Percentiles rank a stretch among this genome's conserved stretches.
Evolutionary conservation across 2,888 invertebrate species (phyloP).

Genomic region (Psylliodes chrysocephalus): DNA sequence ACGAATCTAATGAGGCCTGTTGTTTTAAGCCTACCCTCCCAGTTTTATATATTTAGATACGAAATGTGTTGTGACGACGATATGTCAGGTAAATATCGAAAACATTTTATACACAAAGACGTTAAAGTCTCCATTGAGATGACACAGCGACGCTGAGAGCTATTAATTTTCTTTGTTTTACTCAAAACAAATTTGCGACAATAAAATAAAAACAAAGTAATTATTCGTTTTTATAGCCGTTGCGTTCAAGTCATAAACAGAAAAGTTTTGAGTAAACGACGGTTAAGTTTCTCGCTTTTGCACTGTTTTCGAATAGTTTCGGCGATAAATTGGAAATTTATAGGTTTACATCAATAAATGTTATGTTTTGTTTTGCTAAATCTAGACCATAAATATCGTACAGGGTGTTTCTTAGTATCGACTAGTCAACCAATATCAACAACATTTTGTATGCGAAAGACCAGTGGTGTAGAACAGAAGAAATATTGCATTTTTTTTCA

Average conservation of each 20-base stretch:
- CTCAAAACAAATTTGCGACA: conserved; percentile 17
- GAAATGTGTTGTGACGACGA: too few species aligned
- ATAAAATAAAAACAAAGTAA: conserved; percentile 48
- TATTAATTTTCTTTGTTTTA: conserved; percentile 18
- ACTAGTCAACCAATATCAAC: too few species aligned
- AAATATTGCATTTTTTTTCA: too few species aligned
- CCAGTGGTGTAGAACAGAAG: too few species aligned
- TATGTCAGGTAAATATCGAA: too few species aligned
- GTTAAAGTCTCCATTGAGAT: too few species aligned
- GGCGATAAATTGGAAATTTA: conserved; percentile 32
- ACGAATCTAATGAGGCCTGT: too few species aligned
- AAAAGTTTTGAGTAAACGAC: conserved; percentile 39
- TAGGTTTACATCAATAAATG: conserved; percentile 25
- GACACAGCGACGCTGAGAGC: not conserved
- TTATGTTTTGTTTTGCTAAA: conserved; percentile 26
- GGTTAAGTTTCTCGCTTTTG: conserved; percentile 28
- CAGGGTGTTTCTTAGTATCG: not conserved
- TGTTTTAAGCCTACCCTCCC: too few species aligned
- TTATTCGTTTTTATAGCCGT: conserved; percentile 46
- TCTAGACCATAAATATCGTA: conserved; percentile 11
- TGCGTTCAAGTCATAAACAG: conserved; percentile 36
- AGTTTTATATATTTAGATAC: too few species aligned
- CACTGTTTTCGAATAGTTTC: conserved; percentile 32
- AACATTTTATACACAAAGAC: too few species aligned
- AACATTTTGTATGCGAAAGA: too few species aligned